These are phyloP conservation scores for Pao palembangensis DNA, from an alignment of 2,113 vertebrate species.

Conservation along the genomic window DNA sequence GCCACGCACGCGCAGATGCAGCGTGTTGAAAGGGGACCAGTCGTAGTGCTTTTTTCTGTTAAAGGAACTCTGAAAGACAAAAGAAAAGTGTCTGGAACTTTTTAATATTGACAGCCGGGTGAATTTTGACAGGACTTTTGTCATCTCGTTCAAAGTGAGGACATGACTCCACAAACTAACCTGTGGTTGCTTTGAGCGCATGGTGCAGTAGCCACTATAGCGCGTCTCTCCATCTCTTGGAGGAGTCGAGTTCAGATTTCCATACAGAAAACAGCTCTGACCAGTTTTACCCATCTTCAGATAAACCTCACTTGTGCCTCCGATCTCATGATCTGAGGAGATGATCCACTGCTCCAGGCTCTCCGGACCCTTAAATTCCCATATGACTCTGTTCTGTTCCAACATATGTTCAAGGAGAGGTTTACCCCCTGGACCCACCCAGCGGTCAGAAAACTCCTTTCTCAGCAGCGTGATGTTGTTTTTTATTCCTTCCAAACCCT, in stretches of 20 bases:
- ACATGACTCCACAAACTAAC: slow-evolving; percentile 71
- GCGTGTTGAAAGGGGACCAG: slow-evolving; percentile 86
- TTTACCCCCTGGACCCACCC: slow-evolving; percentile 76
- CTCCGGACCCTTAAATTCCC: slow-evolving; percentile 86
- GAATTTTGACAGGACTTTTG: neutral
- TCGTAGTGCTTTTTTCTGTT: slow-evolving; percentile 80
- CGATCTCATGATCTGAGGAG: slow-evolving; percentile 86
- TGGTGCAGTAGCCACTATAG: slow-evolving; percentile 89
- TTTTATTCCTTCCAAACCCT: slow-evolving; percentile 77
- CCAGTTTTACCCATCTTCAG: slow-evolving; percentile 83
- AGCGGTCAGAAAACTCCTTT: slow-evolving; percentile 70
- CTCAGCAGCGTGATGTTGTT: slow-evolving; percentile 78
- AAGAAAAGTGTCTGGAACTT: neutral
- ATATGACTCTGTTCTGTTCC: slow-evolving; percentile 85
- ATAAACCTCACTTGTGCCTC: slow-evolving; percentile 85
- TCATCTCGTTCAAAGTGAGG: neutral
- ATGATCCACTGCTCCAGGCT: slow-evolving; percentile 84
- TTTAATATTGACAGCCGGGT: neutral
- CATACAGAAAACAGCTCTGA: slow-evolving; percentile 81
- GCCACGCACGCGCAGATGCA: slow-evolving; percentile 87
- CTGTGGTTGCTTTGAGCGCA: slow-evolving; percentile 77
- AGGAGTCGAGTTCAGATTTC: slow-evolving; percentile 76
- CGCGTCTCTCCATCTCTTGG: slow-evolving; percentile 86
- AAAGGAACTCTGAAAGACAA: slow-evolving; percentile 76
- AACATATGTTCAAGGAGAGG: slow-evolving; percentile 67